These are phyloP conservation scores for Gnatocerus cornutus DNA, from an alignment of 2,888 invertebrate species.

Conservation along the genomic window DNA sequence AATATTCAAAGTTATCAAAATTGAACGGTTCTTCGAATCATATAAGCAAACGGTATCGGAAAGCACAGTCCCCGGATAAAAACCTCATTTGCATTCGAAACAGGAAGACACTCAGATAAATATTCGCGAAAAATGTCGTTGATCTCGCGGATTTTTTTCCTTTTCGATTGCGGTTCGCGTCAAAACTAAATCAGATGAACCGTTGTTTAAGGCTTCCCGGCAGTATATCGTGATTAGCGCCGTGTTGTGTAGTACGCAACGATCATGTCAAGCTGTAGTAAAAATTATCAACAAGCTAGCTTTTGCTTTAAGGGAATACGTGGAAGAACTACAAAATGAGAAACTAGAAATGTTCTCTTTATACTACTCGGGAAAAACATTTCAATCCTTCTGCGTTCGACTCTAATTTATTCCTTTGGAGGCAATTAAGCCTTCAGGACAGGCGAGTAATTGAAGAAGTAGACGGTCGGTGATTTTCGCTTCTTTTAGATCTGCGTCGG, in stretches of 20 bases:
- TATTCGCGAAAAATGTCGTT: conserved; percentile 44
- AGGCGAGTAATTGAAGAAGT: conserved; percentile 18
- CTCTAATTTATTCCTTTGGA: conserved; percentile 36
- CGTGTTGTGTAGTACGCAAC: conserved; percentile 39
- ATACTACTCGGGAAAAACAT: conserved; percentile 37
- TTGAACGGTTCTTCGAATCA: background rate
- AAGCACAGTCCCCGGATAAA: conserved; percentile 16
- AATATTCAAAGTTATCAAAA: conserved; percentile 6
- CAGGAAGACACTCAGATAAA: conserved; percentile 26
- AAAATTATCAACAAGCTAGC: conserved; percentile 43
- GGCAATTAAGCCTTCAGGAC: conserved; percentile 35
- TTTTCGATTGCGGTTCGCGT: conserved; percentile 14
- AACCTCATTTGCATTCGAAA: conserved; percentile 40
- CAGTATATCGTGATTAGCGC: conserved; percentile 42
- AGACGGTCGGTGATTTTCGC: conserved; percentile 17
- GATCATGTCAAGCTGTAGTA: conserved; percentile 39
- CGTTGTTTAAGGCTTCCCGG: conserved; percentile 34
- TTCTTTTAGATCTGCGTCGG: conserved; percentile 10
- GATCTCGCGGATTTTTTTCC: conserved; percentile 30
- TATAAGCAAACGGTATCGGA: conserved; percentile 33
- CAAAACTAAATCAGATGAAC: conserved; percentile 36
- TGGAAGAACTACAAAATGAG: conserved; percentile 44
- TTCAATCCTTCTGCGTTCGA: conserved; percentile 29
- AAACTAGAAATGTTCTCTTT: conserved; percentile 35
- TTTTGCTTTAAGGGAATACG: conserved; percentile 48